Conservation (phyloP, 2,888 invertebrate species). For the Rotaria macrura region DNA sequence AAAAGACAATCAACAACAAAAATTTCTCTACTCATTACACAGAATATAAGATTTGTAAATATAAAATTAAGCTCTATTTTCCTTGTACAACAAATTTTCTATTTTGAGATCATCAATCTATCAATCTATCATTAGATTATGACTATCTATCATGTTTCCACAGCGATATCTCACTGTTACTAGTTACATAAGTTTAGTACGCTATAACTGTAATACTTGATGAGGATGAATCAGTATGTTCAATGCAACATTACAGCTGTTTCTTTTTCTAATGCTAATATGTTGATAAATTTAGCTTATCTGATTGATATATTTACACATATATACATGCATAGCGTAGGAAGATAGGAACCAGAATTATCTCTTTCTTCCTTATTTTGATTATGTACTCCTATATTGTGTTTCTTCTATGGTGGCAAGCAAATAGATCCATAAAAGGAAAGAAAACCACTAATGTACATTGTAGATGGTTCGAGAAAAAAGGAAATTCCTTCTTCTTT, state of each 20-base stretch:
- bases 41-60: too few relatives aligned
- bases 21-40: too few relatives aligned
- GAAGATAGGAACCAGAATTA: not conserved
- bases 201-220: conserved; percentile 92
- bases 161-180: too few relatives aligned
- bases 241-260: conserved; percentile 67
- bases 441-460: not conserved
- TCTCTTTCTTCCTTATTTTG: not conserved
- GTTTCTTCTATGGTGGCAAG: not conserved
- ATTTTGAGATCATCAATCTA: conserved; percentile 70
- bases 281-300: not conserved
- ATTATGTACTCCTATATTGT: not conserved
- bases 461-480: not conserved
- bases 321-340: not conserved
- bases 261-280: not conserved
- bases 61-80: too few relatives aligned
- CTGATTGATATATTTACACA: not conserved
- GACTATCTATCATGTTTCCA: conserved; percentile 76
- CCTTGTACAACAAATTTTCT: too few relatives aligned
- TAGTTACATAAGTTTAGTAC: conserved; percentile 66
- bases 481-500: not conserved
- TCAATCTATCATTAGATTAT: conserved; percentile 54
- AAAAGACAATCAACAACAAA: too few relatives aligned
- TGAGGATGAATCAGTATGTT: conserved; percentile 89
- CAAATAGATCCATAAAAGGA: not conserved